Conservation (phyloP, 1,140 invertebrate genomes). For the Dolichoris vasculosae region DNA sequence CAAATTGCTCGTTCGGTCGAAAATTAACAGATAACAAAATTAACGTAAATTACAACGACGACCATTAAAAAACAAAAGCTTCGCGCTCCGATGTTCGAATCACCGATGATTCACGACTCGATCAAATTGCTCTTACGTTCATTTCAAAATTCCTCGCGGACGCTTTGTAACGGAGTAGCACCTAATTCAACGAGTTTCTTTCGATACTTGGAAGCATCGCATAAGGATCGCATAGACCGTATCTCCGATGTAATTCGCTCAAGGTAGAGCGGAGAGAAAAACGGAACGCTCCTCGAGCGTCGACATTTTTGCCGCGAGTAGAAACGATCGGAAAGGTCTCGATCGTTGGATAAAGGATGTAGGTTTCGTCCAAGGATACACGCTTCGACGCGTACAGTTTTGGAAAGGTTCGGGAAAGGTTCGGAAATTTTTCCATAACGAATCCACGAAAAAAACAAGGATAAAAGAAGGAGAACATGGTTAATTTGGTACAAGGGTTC, state of each 20-base stretch:
- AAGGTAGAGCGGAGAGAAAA: neutral
- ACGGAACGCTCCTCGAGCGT: neutral
- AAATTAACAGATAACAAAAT: neutral
- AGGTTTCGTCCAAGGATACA: neutral
- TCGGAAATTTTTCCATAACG: no score
- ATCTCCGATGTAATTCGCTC: neutral
- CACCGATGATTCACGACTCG: neutral
- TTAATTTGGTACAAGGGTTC: no score
- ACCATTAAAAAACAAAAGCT: neutral
- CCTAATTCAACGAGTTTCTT: neutral
- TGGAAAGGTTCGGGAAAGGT: no score
- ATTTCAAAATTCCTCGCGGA: neutral
- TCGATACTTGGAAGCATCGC: neutral
- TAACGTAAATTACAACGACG: neutral
- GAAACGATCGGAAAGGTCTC: neutral
- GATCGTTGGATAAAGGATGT: neutral
- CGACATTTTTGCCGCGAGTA: neutral
- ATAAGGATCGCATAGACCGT: no score
- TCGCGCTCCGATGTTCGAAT: neutral
- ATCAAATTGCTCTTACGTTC: neutral
- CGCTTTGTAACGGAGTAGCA: neutral
- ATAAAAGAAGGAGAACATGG: no score
- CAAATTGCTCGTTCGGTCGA: neutral
- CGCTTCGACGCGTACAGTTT: neutral
- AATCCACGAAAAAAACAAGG: no score